Percentiles rank a stretch among this genome's conserved stretches.
phyloP scores from a whole-genome alignment of 1,140 invertebrate genomes.

The Rhizoglyphus robini region DNA sequence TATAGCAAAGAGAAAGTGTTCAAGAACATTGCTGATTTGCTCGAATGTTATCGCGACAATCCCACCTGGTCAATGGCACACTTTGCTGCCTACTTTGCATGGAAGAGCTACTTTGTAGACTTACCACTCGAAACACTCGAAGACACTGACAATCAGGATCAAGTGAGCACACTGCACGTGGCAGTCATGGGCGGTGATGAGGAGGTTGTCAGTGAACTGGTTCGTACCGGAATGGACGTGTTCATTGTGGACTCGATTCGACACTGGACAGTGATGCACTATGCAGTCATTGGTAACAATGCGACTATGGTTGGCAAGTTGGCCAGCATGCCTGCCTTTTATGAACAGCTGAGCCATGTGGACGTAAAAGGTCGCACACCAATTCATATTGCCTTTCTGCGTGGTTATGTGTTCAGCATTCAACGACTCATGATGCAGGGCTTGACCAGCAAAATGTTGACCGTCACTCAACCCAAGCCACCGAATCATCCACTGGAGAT shows the following conservation, averaged over 20 bases:
- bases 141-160: background rate
- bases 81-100: slow-evolving; percentile 1
- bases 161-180: background rate
- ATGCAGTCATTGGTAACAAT: background rate
- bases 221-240: slow-evolving; percentile 2
- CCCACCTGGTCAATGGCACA: background rate
- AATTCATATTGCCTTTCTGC: background rate
- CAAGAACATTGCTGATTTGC: background rate
- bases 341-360: background rate
- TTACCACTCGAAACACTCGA: background rate
- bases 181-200: background rate
- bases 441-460: background rate
- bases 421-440: background rate
- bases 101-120: background rate
- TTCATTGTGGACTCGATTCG: background rate
- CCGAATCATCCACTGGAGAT: too few relatives aligned
- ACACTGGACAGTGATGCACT: slow-evolving; percentile 4
- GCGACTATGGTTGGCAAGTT: background rate
- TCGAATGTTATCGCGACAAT: slow-evolving; percentile 1
- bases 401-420: background rate
- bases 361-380: background rate
- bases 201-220: background rate
- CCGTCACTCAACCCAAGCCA: too few relatives aligned
- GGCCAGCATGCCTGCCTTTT: background rate
- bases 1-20: background rate